Evolutionary conservation across 2,888 invertebrate species (phyloP).

Genomic region (Tiphia femorata): DNA sequence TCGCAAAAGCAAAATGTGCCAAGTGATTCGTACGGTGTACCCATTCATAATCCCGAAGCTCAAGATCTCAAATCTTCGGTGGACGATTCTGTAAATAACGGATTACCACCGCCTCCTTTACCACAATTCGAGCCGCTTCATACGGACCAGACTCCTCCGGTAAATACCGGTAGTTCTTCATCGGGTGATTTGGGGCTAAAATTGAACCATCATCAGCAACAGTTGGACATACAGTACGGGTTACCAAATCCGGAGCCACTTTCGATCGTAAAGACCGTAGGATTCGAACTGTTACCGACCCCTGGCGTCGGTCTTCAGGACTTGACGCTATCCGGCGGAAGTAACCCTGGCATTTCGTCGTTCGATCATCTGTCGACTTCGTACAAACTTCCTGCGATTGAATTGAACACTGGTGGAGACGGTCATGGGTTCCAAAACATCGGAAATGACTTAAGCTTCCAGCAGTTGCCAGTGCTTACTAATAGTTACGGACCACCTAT

Average conservation of each 20-base stretch:
- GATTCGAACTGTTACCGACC: conserved; percentile 50
- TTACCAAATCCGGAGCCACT: conserved; percentile 34
- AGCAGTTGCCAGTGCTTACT: conserved; percentile 46
- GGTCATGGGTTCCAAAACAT: conserved; percentile 26
- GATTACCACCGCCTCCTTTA: conserved; percentile 61
- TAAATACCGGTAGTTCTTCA: background rate
- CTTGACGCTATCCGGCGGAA: conserved; percentile 27
- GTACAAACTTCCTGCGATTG: conserved; percentile 9
- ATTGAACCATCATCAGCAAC: conserved; percentile 39
- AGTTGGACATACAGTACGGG: conserved; percentile 31
- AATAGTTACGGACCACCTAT: conserved; percentile 40
- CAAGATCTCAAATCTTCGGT: conserved; percentile 60
- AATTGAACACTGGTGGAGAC: conserved; percentile 13
- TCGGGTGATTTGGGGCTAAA: conserved; percentile 19
- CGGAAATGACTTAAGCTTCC: conserved; percentile 41
- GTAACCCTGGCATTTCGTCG: conserved; percentile 21
- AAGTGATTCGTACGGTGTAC: conserved; percentile 73
- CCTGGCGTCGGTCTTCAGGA: conserved; percentile 32
- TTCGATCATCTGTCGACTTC: conserved; percentile 19
- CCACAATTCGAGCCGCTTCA: conserved; percentile 63
- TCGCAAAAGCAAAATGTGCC: conserved; percentile 52
- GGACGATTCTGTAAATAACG: conserved; percentile 51
- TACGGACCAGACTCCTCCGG: conserved; percentile 37
- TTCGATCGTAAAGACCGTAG: conserved; percentile 44
- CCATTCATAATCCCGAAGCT: conserved; percentile 63